phyloP scores from a whole-genome alignment of 2,113 vertebrate species.

The Lasiurus borealis region DNA sequence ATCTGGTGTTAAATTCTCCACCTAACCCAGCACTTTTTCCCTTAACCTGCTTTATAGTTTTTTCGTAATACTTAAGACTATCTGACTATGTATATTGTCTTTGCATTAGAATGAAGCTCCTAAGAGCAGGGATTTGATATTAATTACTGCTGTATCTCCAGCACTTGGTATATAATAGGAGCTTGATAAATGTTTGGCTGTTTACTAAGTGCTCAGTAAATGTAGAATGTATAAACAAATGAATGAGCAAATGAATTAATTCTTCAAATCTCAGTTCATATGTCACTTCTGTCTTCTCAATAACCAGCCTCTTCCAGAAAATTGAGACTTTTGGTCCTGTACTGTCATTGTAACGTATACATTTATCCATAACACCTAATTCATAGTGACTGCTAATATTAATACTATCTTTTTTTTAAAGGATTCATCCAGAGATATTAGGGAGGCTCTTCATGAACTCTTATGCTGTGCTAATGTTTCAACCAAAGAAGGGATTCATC shows the following conservation, averaged over 20 bases:
- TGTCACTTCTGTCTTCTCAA: not conserved
- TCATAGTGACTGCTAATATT: conserved; percentile 12
- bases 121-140: not conserved
- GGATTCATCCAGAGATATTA: conserved; percentile 98
- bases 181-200: conserved; percentile 8
- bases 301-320: not conserved
- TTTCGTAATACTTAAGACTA: not conserved
- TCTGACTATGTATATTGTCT: not conserved
- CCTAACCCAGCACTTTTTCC: not conserved
- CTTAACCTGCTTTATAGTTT: not conserved
- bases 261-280: not conserved
- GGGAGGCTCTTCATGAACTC: conserved; percentile 97
- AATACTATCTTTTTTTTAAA: conserved; percentile 75
- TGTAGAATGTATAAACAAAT: not conserved
- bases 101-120: not conserved
- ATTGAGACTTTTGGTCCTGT: not conserved
- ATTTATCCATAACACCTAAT: not conserved
- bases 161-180: not conserved
- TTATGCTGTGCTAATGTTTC: conserved; percentile 98
- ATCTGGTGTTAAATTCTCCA: not conserved
- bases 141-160: not conserved
- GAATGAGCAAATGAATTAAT: not conserved
- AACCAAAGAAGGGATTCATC: conserved; percentile 98
- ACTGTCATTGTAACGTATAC: not conserved
- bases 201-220: not conserved